Base-by-base conservation (phyloP, 2,113 vertebrate species). In the Martes martes region DNA sequence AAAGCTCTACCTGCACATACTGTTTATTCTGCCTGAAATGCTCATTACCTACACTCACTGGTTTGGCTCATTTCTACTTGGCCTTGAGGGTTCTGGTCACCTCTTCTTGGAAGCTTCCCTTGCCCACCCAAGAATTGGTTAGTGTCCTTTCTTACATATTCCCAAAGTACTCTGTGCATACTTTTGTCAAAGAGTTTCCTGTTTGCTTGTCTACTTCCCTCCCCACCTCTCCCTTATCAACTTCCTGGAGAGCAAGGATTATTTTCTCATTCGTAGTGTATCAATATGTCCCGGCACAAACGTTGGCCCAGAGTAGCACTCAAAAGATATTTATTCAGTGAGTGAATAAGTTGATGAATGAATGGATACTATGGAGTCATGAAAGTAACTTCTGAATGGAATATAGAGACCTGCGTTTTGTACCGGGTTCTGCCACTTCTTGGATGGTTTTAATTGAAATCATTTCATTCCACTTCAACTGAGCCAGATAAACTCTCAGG, bases 311-410 rank as follows among this genome's bases (percentile, higher is more conserved):
- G 1, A 63, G 55, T 6, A 57, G 16, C 50, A 84, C 59, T 88
- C 52, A 82, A 86, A 96, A 93, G 76, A 90, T 78, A 91, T 57
- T 42, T 87, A 82, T 61, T 92, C 33, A 80, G 69, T 86, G 81
- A 94, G 55, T 81, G 36, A 81, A 28, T 52, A 76, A 47, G 33
- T 36, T 24, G 61, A 23, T 65, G n/a, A 96, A 78, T 61, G n/a
- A 80, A 61, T 39, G 7, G 19, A 82, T 84, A 57, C 50, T 47
- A 47, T 47, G 83, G 39, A 86, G 50, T 96, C 63, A 76, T 57
- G 59, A 83, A 93, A 81, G 76, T 26, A 76, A 57, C 13, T 86
- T 59, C 85, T 81, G n/a, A 76, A 71, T 57, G 26, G 16, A 78
- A 87, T 15, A 55, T 5, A 52, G 19, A 93, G 50, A 83, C 36